Conservation (phyloP, 2,888 invertebrate species). For the Gandaritis pyraliata region DNA sequence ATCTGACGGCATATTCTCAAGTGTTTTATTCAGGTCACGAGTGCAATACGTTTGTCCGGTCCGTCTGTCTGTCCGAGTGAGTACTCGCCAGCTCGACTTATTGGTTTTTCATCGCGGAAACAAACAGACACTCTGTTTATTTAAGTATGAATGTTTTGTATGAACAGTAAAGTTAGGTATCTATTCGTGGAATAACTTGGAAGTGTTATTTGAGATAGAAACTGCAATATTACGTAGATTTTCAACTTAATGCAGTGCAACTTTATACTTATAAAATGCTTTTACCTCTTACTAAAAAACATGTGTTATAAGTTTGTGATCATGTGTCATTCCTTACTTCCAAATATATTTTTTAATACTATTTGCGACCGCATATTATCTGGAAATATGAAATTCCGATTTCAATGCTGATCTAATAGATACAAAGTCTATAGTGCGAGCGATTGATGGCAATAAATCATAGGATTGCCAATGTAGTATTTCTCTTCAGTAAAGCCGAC, state of each 20-base stretch:
- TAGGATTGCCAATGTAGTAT: constrained; percentile 11
- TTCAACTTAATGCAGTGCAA: too few relatives aligned
- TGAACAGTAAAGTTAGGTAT: constrained; percentile 5
- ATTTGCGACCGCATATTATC: too few relatives aligned
- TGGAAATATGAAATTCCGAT: too few relatives aligned
- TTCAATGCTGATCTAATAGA: too few relatives aligned
- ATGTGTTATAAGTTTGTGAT: too few relatives aligned
- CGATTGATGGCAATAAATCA: constrained; percentile 10
- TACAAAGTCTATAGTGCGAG: too few relatives aligned
- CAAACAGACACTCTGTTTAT: constrained; percentile 25
- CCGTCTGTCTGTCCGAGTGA: constrained; percentile 25
- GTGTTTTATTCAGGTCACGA: not conserved
- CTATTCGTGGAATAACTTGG: not conserved
- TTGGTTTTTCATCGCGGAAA: constrained; percentile 31
- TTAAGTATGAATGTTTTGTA: constrained; percentile 15
- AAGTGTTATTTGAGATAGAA: not conserved
- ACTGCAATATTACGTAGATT: not conserved
- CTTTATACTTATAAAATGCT: too few relatives aligned
- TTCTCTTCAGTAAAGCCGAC: constrained; percentile 7
- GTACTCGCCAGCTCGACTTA: constrained; percentile 19
- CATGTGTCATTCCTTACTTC: too few relatives aligned
- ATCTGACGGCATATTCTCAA: not conserved
- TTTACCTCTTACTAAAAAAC: too few relatives aligned
- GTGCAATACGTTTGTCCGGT: constrained; percentile 20
- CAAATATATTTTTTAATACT: too few relatives aligned